These are phyloP conservation scores for Saimiri boliviensis DNA, from an alignment of 2,113 vertebrate species.

Conservation along the genomic window DNA sequence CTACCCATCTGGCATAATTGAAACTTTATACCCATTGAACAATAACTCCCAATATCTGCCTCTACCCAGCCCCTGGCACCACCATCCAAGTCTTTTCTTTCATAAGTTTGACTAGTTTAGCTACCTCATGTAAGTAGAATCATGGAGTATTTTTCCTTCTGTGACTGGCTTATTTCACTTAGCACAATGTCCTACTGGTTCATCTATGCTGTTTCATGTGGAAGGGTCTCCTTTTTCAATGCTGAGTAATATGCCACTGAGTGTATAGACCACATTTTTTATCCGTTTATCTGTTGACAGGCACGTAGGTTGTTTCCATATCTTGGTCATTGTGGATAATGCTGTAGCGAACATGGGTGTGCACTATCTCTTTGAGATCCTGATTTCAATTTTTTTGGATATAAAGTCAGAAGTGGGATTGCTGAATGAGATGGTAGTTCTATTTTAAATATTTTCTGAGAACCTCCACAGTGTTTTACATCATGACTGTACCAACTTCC, in stretches of 20 bases:
- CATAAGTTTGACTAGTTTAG: neutral
- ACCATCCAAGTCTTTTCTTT: neutral
- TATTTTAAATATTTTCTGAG: neutral
- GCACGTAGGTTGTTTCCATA: neutral
- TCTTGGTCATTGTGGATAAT: neutral
- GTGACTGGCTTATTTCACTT: neutral
- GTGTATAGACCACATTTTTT: neutral
- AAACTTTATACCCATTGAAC: neutral
- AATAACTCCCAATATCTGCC: neutral
- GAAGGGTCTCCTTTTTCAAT: neutral
- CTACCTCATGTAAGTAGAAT: neutral
- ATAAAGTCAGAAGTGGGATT: neutral
- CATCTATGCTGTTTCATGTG: neutral
- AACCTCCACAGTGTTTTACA: neutral
- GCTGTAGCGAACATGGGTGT: neutral
- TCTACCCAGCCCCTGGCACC: neutral
- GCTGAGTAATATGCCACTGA: neutral
- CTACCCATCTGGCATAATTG: neutral
- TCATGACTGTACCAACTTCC: neutral
- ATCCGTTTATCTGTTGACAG: neutral
- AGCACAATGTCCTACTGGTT: neutral
- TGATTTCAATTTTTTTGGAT: neutral
- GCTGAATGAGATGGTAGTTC: neutral
- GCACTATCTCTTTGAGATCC: neutral
- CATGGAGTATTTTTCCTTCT: neutral